Evolutionary conservation across 2,797 vertebrate species (phyloP).

Genomic region (Malurus splendens): DNA sequence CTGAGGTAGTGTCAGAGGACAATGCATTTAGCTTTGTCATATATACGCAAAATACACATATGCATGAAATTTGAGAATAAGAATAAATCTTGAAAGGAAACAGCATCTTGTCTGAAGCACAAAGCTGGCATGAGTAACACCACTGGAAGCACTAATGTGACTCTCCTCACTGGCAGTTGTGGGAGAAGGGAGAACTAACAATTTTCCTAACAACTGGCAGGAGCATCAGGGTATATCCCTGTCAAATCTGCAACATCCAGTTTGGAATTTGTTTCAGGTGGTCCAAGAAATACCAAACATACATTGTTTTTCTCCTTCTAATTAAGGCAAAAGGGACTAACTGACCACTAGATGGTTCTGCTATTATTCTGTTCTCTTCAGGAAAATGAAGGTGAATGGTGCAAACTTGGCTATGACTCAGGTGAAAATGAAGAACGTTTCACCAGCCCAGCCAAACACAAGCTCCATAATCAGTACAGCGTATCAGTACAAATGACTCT

Average conservation of each 20-base stretch:
- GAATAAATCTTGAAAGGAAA: neutral
- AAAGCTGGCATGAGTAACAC: neutral
- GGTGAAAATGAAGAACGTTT: neutral
- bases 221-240: rapidly evolving
- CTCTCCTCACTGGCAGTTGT: neutral
- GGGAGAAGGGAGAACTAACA: neutral
- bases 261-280: neutral
- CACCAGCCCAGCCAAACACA: neutral
- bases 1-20: neutral
- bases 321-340: neutral
- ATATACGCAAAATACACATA: neutral
- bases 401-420: neutral
- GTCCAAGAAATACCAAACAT: neutral
- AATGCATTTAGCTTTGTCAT: neutral
- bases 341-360: neutral
- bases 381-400: neutral
- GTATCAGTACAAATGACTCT: neutral
- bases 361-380: neutral
- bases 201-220: neutral
- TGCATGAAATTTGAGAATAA: neutral
- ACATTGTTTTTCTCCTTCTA: neutral
- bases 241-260: neutral
- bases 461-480: neutral
- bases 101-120: neutral
- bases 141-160: neutral